Evolutionary conservation across 2,888 invertebrate genomes (phyloP).

Genomic region (Chloroclysta siterata): DNA sequence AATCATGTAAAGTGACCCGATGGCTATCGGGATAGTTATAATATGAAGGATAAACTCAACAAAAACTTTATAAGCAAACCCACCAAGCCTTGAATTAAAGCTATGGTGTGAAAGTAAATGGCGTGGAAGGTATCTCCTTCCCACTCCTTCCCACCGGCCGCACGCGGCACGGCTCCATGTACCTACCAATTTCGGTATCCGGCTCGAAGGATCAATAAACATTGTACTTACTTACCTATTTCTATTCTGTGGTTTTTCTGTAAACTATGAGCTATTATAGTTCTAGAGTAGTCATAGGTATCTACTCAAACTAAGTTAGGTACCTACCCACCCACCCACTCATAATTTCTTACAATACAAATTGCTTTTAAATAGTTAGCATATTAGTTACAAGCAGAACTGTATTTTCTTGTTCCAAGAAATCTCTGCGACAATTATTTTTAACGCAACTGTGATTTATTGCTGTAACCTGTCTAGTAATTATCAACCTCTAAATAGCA

Average conservation of each 20-base stretch:
- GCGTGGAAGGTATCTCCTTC: too few relatives aligned
- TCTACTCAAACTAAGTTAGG: neutral
- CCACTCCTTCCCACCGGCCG: too few relatives aligned
- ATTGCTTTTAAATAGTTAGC: too few relatives aligned
- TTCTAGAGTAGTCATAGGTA: too few relatives aligned
- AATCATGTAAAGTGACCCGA: conserved; percentile 24
- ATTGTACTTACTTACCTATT: too few relatives aligned
- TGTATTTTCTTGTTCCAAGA: conserved; percentile 1
- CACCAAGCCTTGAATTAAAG: neutral
- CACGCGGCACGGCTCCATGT: too few relatives aligned
- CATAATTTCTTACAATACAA: too few relatives aligned
- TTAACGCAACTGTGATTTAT: conserved; percentile 11
- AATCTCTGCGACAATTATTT: conserved; percentile 6
- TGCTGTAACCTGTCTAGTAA: conserved; percentile 22
- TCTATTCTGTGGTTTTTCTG: too few relatives aligned
- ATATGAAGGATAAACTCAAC: conserved; percentile 2
- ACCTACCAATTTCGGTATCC: neutral
- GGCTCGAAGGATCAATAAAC: neutral
- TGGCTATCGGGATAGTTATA: conserved; percentile 16
- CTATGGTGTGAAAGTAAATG: too few relatives aligned
- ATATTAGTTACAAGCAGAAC: too few relatives aligned
- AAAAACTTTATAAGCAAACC: neutral
- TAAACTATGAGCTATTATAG: too few relatives aligned
- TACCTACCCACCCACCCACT: too few relatives aligned
- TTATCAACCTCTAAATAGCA: conserved; percentile 14